These are phyloP conservation scores for Zaprionus lineosus DNA, from an alignment of 2,888 invertebrate species.

Conservation along the genomic window DNA sequence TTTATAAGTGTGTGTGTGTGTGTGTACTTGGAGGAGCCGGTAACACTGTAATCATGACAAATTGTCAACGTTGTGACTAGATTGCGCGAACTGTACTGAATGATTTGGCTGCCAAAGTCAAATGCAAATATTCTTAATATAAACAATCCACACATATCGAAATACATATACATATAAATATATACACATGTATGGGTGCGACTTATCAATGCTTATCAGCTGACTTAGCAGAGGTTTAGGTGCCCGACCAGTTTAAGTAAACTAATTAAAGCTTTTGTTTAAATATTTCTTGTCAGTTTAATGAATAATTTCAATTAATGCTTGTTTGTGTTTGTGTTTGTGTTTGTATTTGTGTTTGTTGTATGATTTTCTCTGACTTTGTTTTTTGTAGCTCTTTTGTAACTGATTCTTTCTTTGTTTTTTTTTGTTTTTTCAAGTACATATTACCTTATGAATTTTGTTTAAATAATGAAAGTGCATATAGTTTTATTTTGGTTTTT, in stretches of 20 bases:
- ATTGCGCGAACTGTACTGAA: constrained; percentile 22
- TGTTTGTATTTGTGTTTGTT: constrained; percentile 9
- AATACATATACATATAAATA: constrained; percentile 37
- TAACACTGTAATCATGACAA: constrained; percentile 55
- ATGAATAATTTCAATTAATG: constrained; percentile 69
- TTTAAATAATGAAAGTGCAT: constrained; percentile 65
- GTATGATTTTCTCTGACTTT: constrained; percentile 4
- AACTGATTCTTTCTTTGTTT: constrained; percentile 27
- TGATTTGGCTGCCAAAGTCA: constrained; percentile 30
- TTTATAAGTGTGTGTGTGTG: too few relatives aligned
- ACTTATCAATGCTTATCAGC: constrained; percentile 24
- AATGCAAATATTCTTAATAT: constrained; percentile 36
- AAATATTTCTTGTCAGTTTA: constrained; percentile 57
- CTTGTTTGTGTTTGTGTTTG: constrained; percentile 28
- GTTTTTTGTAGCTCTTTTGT: constrained; percentile 14
- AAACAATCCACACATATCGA: constrained; percentile 12
- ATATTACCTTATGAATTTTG: constrained; percentile 42
- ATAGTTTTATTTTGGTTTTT: constrained; percentile 27
- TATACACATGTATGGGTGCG: constrained; percentile 21
- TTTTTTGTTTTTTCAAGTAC: constrained; percentile 21
- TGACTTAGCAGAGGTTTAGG: too few relatives aligned
- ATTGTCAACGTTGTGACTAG: constrained; percentile 53
- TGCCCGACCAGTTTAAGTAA: constrained; percentile 15
- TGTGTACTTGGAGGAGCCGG: too few relatives aligned
- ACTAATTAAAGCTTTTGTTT: constrained; percentile 26